phyloP scores from a whole-genome alignment of 1,140 invertebrate genomes.

The Zelostemma sp. region DNA sequence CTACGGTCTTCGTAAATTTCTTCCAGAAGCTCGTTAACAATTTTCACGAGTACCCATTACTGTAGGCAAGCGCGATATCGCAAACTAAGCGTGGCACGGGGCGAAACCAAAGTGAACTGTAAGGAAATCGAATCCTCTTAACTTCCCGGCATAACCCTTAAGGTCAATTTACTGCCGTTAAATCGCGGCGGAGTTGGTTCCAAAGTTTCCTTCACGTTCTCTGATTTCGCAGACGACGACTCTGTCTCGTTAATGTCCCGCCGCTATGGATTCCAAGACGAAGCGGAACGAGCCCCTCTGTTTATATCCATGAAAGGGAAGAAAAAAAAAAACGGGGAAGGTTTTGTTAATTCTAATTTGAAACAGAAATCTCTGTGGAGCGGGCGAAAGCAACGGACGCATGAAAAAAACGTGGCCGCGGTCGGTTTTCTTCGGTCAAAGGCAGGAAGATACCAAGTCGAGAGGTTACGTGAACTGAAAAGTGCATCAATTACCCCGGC shows the following conservation, averaged over 20 bases:
- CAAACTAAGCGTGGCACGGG: conserved; percentile 21
- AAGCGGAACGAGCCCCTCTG: conserved; percentile 10
- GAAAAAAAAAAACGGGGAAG: not conserved
- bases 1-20: conserved; percentile 11
- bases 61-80: conserved; percentile 29
- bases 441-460: not conserved
- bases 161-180: conserved; percentile 47
- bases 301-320: not conserved
- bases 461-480: not conserved
- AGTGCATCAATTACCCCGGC: conserved; percentile 13
- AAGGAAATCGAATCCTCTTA: conserved; percentile 49
- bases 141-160: conserved; percentile 40
- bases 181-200: conserved; percentile 28
- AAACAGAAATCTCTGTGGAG: too few species aligned
- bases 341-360: too few species aligned
- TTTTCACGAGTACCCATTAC: conserved; percentile 29
- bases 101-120: conserved; percentile 29
- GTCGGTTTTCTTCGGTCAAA: not conserved
- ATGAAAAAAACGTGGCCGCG: not conserved
- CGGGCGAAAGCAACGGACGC: too few species aligned
- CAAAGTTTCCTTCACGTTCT: conserved; percentile 39
- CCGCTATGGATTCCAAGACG: conserved; percentile 21
- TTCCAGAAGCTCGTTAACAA: conserved; percentile 28
- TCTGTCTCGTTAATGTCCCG: conserved; percentile 42
- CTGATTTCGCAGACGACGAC: conserved; percentile 36